Evolutionary conservation across 2,113 vertebrate genomes (phyloP).

Genomic region (Polypterus senegalus): DNA sequence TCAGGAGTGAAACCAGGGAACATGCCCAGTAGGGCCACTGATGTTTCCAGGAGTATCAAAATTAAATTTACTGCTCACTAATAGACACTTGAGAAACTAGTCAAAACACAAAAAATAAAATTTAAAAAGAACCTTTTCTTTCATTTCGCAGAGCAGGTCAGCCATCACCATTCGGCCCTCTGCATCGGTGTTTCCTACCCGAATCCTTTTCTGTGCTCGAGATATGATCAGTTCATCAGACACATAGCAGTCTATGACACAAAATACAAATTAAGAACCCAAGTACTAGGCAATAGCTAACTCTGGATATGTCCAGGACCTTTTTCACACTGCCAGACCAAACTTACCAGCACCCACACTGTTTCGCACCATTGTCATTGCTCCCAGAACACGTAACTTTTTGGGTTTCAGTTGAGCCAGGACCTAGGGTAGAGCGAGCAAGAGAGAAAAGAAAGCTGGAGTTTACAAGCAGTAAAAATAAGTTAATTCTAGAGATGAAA

Average conservation of each 20-base stretch:
- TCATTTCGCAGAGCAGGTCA: constrained; percentile 64
- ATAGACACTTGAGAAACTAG: no score
- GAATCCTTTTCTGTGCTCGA: constrained; percentile 47
- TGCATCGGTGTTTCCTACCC: constrained; percentile 64
- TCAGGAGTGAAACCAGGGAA: no score
- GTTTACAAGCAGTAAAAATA: neutral
- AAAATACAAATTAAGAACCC: no score
- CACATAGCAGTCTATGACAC: constrained; percentile 55
- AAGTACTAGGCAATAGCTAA: no score
- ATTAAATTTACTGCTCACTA: no score
- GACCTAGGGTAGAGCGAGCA: constrained; percentile 29
- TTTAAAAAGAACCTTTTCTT: constrained; percentile 44
- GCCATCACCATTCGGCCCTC: constrained; percentile 68
- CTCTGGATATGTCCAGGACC: no score
- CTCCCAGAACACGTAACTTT: constrained; percentile 51
- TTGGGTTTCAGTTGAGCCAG: constrained; percentile 50
- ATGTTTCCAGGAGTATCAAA: no score
- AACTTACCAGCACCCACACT: constrained; percentile 57
- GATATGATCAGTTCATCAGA: constrained; percentile 56
- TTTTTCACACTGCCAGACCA: neutral
- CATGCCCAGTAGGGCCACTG: no score
- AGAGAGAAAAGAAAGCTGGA: neutral
- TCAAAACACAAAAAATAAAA: no score
- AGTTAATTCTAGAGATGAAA: neutral
- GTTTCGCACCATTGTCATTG: constrained; percentile 66